A percentile compares a stretch with the other conserved stretches of the same genome.
These are phyloP conservation scores for Patella depressa DNA, from an alignment of 2,888 invertebrate species.

Conservation along the genomic window DNA sequence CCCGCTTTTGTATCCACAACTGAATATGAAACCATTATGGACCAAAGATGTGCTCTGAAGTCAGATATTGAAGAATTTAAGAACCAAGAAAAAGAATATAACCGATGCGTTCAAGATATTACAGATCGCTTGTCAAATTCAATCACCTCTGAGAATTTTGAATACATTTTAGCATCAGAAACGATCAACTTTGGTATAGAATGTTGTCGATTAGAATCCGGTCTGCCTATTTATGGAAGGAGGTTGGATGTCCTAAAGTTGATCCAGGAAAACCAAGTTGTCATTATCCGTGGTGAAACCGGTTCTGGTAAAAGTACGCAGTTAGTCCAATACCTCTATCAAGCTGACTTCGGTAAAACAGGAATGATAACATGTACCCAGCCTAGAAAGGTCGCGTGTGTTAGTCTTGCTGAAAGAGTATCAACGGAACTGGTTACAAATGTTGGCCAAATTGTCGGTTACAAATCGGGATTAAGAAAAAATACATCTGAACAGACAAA, in stretches of 20 bases:
- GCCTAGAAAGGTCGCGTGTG: constrained; percentile 70
- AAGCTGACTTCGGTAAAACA: constrained; percentile 49
- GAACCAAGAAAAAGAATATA: constrained; percentile 48
- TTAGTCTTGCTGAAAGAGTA: constrained; percentile 66
- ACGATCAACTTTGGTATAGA: constrained; percentile 49
- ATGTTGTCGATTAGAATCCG: constrained; percentile 44
- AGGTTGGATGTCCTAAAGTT: constrained; percentile 52
- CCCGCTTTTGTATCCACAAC: no score
- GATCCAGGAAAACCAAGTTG: constrained; percentile 57
- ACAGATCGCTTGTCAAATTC: constrained; percentile 11
- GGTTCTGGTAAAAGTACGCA: constrained; percentile 72
- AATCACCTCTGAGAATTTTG: no score
- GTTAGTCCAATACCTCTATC: constrained; percentile 67
- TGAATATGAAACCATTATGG: constrained; percentile 12
- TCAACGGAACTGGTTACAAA: constrained; percentile 60
- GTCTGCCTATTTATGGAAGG: constrained; percentile 65
- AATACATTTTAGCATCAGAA: no score
- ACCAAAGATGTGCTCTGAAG: constrained; percentile 36
- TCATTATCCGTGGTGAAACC: constrained; percentile 68
- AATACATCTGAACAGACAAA: constrained; percentile 50
- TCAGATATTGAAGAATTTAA: constrained; percentile 49
- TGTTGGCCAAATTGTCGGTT: constrained; percentile 63
- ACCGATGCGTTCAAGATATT: constrained; percentile 30
- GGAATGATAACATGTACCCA: constrained; percentile 69
- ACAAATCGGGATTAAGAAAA: constrained; percentile 57